These are phyloP conservation scores for Pyrocephalus nanus DNA, from an alignment of 2,797 vertebrate genomes.

Conservation along the genomic window DNA sequence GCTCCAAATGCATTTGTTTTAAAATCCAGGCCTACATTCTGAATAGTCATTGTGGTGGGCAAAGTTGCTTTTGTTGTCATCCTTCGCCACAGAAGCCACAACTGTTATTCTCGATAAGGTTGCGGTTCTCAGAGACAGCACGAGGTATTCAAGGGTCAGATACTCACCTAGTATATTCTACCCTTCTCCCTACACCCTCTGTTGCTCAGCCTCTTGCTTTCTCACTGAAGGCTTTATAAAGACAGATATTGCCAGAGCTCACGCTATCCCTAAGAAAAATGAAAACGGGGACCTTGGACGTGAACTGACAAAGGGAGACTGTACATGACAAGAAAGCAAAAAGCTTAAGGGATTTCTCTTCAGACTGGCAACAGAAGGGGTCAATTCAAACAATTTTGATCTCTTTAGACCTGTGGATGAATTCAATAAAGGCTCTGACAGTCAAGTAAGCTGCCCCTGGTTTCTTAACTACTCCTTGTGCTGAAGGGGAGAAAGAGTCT, in stretches of 20 bases:
- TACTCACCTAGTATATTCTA: neutral
- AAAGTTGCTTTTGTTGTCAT: constrained; percentile 48
- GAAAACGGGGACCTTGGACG: constrained; percentile 14
- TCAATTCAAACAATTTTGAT: constrained; percentile 58
- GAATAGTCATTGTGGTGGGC: constrained; percentile 43
- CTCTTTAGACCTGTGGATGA: constrained; percentile 50
- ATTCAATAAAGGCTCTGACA: constrained; percentile 8
- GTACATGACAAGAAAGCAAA: constrained; percentile 25
- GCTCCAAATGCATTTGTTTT: constrained; percentile 58
- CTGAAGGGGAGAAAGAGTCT: neutral
- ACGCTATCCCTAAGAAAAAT: constrained; percentile 28
- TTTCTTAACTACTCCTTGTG: neutral
- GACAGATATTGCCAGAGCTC: constrained; percentile 30
- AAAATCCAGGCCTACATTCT: constrained; percentile 29
- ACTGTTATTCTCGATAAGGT: constrained; percentile 42
- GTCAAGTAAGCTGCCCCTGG: neutral
- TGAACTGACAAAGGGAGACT: neutral
- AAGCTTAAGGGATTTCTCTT: constrained; percentile 34
- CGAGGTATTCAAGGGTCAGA: constrained; percentile 29
- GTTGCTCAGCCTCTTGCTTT: neutral
- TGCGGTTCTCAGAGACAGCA: neutral
- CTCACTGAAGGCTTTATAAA: constrained; percentile 36
- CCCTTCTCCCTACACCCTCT: neutral
- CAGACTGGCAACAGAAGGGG: constrained; percentile 6
- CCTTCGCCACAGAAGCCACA: constrained; percentile 55